These are phyloP conservation scores for Anguilla marmorata DNA, from an alignment of 2,797 vertebrate species.

Conservation along the genomic window DNA sequence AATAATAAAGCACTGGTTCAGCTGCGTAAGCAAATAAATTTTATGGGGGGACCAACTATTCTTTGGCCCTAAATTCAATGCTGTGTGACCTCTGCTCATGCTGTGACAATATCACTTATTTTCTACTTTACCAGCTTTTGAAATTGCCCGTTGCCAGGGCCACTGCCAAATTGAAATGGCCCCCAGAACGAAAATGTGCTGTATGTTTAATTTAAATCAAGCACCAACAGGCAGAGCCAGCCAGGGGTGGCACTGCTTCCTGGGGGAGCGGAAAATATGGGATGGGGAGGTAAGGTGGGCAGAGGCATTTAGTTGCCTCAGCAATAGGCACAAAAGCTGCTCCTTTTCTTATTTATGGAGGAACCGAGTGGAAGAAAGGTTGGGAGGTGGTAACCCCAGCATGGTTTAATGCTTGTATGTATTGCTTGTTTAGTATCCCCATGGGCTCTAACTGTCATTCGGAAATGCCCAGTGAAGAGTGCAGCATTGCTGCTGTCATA, in stretches of 20 bases:
- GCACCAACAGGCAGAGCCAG: not conserved
- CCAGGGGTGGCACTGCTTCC: conserved; percentile 13
- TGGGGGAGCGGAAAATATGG: not conserved
- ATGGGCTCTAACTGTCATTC: conserved; percentile 24
- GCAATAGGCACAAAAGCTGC: conserved; percentile 19
- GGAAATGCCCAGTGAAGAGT: conserved; percentile 15
- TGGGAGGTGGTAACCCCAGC: not conserved
- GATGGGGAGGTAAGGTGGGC: not conserved
- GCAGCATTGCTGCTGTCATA: not conserved
- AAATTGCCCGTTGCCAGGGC: conserved; percentile 24
- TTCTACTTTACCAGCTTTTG: conserved; percentile 31
- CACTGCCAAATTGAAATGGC: conserved; percentile 26
- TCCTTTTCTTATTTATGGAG: conserved; percentile 5
- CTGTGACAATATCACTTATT: conserved; percentile 26
- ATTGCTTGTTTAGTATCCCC: not conserved
- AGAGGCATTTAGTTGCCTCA: conserved; percentile 23
- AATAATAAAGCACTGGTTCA: conserved; percentile 9
- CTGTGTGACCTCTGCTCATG: conserved; percentile 6
- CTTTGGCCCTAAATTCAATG: conserved; percentile 24
- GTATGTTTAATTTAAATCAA: conserved; percentile 35
- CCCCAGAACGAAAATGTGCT: conserved; percentile 16
- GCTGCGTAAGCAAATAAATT: conserved; percentile 28
- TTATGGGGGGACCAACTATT: conserved; percentile 21
- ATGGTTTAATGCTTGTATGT: not conserved
- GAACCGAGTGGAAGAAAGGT: not conserved